Base-by-base conservation (phyloP, 2,113 vertebrate genomes). In the Leucoraja erinaceus region DNA sequence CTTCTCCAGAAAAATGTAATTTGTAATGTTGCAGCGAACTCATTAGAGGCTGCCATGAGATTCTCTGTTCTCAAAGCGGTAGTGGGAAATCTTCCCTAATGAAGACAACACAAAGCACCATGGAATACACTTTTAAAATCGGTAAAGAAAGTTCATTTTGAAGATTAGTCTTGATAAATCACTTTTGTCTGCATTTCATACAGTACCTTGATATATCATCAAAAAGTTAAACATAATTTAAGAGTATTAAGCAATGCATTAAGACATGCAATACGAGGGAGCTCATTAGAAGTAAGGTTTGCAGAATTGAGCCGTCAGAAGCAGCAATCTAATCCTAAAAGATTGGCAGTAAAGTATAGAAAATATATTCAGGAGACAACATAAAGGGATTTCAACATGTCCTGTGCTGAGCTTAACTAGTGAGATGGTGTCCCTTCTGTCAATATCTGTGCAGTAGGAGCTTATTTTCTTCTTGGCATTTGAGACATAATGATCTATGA, bases 391-490 rank as follows among this genome's bases (percentile, higher is more conserved):
- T 63, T 88, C 83, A 88, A 61, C 83, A 2, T 28, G 31, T 12
- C 6, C 59, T n/a, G 31, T 16, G 59, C 59, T 61, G 25, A 88
- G 59, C n/a, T 63, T 88, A 33, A 88, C 83, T n/a, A 86, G 83
- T 31, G 59, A 63, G n/a, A 88, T 14, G 63, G 83, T 66, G 20
- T 66, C 59, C 59, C 59, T 63, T 88, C 83, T 63, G 83, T 88
- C 83, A 5, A 14, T 61, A 88, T n/a, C 59, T 88, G 75, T 31
- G 31, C n/a, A 63, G 59, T 63, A 63, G 16, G 59, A n/a, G 4
- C 59, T 88, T n/a, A 75, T 63, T 88, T 88, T 31, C 28, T n/a
- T 88, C 83, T 88, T 88, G 59, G 59, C 83, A 88, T 88, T 88
- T 88, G 83, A 88, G 83, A 63, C 28, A 63, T 63, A 63, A 59